phyloP scores from a whole-genome alignment of 2,888 invertebrate genomes.

The Leptopilina drosophilae region DNA sequence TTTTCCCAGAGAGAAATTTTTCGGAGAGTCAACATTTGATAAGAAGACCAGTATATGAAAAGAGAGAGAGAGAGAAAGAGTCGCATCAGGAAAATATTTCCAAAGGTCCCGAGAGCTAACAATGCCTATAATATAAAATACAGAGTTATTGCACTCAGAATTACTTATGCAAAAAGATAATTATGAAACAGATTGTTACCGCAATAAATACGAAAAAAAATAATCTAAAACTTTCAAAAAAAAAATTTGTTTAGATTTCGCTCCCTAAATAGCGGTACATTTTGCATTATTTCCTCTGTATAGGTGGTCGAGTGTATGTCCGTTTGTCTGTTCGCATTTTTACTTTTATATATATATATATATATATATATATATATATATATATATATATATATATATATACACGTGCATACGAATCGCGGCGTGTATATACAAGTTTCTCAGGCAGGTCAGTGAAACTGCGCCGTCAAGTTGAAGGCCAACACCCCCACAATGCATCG shows the following conservation, averaged over 20 bases:
- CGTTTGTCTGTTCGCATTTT: slow-evolving; percentile 56
- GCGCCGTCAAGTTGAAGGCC: slow-evolving; percentile 78
- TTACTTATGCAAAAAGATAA: neutral
- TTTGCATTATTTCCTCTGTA: slow-evolving; percentile 51
- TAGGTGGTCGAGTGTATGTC: slow-evolving; percentile 40
- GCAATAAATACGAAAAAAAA: neutral
- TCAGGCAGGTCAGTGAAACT: slow-evolving; percentile 78
- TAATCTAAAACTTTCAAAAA: neutral
- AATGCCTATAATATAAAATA: too few species aligned
- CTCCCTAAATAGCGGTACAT: slow-evolving; percentile 64
- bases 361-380: too few species aligned
- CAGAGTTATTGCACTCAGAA: neutral
- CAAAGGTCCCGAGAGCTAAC: too few species aligned
- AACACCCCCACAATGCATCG: slow-evolving; percentile 77
- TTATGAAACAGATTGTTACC: too few species aligned
- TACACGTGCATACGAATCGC: slow-evolving; percentile 68
- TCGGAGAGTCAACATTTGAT: too few species aligned
- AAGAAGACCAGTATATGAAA: too few species aligned
- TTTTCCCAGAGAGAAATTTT: too few species aligned
- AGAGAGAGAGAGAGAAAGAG: too few species aligned
- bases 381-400: slow-evolving; percentile 46
- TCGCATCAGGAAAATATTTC: too few species aligned
- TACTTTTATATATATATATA: too few species aligned
- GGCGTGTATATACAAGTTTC: slow-evolving; percentile 73
- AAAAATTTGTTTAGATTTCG: slow-evolving; percentile 56